These are phyloP conservation scores for Phainopepla nitens DNA, from an alignment of 2,113 vertebrate species.

Conservation along the genomic window DNA sequence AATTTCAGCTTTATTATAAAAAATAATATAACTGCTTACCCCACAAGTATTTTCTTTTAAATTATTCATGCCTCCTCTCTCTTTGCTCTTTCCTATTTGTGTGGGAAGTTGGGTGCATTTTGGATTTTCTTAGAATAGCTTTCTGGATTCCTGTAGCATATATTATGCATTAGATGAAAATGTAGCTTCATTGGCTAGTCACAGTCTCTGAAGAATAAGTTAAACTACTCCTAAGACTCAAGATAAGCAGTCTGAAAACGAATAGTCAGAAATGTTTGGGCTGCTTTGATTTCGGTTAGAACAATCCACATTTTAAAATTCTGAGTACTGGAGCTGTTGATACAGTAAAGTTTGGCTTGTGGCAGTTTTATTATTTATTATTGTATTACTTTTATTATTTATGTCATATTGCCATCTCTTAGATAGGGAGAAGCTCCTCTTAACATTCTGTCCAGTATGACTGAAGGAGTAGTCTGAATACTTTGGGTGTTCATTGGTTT, in stretches of 20 bases:
- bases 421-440: neutral
- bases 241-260: neutral
- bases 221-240: neutral
- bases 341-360: neutral
- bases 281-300: neutral
- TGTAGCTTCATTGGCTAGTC: neutral
- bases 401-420: neutral
- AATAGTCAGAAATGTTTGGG: neutral
- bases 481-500: fast-evolving
- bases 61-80: constrained; percentile 47
- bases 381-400: neutral
- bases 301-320: neutral
- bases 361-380: neutral
- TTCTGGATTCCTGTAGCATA: constrained; percentile 23
- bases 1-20: constrained; percentile 34
- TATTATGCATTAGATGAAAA: constrained; percentile 53
- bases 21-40: constrained; percentile 22
- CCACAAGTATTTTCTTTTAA: constrained; percentile 36
- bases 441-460: neutral
- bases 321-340: neutral
- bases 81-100: constrained; percentile 6
- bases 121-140: constrained; percentile 49
- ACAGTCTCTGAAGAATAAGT: neutral
- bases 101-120: constrained; percentile 21
- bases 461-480: neutral